Conservation (phyloP, 2,113 vertebrate genomes). For the Dendrocopos noguchii region DNA sequence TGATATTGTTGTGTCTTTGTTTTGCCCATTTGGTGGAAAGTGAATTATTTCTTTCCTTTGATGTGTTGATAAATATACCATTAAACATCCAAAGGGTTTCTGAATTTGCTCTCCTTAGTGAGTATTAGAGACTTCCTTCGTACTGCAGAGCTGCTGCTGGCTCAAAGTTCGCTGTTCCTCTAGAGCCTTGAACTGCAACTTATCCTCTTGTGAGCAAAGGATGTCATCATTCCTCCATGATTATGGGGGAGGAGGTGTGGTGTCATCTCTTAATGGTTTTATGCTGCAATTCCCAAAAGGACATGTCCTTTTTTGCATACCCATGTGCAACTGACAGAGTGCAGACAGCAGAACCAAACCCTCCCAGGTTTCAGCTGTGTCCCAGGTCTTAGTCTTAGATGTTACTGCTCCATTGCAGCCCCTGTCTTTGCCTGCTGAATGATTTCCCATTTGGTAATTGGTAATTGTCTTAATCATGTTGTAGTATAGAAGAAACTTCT, state of each 20-base stretch:
- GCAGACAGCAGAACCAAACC: neutral
- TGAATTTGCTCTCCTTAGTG: neutral
- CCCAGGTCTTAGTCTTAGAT: neutral
- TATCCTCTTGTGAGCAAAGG: neutral
- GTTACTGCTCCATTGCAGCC: neutral
- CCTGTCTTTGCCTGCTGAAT: neutral
- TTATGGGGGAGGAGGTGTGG: accelerated
- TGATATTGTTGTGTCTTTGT: neutral
- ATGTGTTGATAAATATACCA: neutral
- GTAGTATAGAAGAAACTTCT: neutral
- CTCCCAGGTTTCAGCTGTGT: neutral
- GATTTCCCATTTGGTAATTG: neutral
- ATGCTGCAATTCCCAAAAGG: neutral
- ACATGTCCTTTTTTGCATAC: neutral
- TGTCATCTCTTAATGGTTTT: neutral
- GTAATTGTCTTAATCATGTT: neutral
- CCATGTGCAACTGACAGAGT: neutral
- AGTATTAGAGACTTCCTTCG: neutral
- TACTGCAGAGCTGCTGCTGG: neutral
- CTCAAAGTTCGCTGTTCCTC: neutral
- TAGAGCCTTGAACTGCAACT: neutral
- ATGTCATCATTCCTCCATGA: neutral
- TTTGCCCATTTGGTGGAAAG: neutral
- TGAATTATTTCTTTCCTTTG: neutral
- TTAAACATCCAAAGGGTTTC: neutral